Evolutionary conservation across 2,113 vertebrate genomes (phyloP), one percentile per base, ranked within the genome.

Genomic region (Melanocharis versteri): DNA sequence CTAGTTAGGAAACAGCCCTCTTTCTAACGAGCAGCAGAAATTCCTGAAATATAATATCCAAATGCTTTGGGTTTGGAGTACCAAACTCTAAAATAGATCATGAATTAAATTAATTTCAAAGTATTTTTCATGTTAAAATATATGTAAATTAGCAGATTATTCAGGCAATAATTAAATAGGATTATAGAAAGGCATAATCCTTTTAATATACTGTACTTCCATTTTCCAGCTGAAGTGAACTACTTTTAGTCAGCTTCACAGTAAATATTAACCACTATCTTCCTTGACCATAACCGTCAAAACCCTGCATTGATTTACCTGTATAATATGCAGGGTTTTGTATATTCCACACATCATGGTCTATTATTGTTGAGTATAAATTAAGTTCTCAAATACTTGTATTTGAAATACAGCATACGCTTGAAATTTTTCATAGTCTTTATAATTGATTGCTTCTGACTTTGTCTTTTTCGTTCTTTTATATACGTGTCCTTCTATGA

Each of bases 381-480:
- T 77, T 88, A 93, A 92, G 33, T 56, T 88, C 89, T 89, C 77
- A 87, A 78, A 91, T 35, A 72, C 13, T 64, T 87, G 27, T 80
- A 77, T 42, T 90, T 94, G 30, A 93, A 95, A 93, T 83, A 50
- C 75, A 69, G 44, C 30, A 70, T 31, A 31, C 7, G 9, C 28
- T 86, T 83, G 48, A 77, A 64, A 73, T 58, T 90, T 90, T 90
- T 90, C 68, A 66, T 47, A 44, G 62, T 48, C 56, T 91, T 90
- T 77, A n/a, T 92, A 83, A 95, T 11, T 73, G 54, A 95, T 94
- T 81, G 64, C 44, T 86, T 86, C 71, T 87, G 76, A 94, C 76
- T 95, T 90, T 33, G 42, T 50, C 54, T 96, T 90, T 91, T 93
- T 64, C 64, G 58, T 75, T 80, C 87, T 83, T 90, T 83, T 83